Base-by-base conservation (phyloP, 2,113 vertebrate species). In the Notarius quadriscutis region DNA sequence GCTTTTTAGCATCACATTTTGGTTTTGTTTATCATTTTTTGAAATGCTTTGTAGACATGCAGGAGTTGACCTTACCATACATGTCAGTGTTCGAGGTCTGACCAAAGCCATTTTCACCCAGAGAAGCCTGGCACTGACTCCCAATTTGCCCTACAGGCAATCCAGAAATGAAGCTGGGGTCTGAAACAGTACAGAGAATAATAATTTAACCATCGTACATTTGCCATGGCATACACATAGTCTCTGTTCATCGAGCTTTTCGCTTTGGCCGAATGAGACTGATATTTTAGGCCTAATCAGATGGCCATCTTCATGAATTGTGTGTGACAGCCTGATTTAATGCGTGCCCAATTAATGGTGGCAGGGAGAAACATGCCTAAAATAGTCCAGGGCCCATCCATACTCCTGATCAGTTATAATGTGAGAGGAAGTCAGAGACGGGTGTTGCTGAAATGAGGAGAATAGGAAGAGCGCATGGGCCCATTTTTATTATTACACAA, bases 61-160 rank as follows among this genome's bases (percentile, higher is more conserved):
- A 48, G 57, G 34, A 55, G 84, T 41, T 72, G 62, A n/a, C 72
- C 93, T 93, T 90, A 96, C 95, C 95, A 90, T 94, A 93, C 84
- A 91, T 92, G 91, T 94, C 94, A 55, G 94, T 89, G 86, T 91
- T 87, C 83, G 93, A 93, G 62, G 90, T 75, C 14, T 92, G 71
- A 50, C 75, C 55, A 50, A 90, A 78, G 15, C 85, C 63, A 15
- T 84, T 87, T 34, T 88, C 89, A 74, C 89, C 90, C 25, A 84
- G 87, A 27, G 91, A 91, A 58, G 93, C 94, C 74, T 93, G 95
- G 30, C 90, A 92, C 51, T 80, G 85, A 34, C 69, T 87, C 25
- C 48, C 81, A 81, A 69, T 89, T 75, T 81, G 90, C 67, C 67
- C 80, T 69, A 67, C 69, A 84, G 82, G 62, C 69, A 87, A 84